Conservation (phyloP, 2,888 invertebrate species). For the Cheiracanthium punctorium region DNA sequence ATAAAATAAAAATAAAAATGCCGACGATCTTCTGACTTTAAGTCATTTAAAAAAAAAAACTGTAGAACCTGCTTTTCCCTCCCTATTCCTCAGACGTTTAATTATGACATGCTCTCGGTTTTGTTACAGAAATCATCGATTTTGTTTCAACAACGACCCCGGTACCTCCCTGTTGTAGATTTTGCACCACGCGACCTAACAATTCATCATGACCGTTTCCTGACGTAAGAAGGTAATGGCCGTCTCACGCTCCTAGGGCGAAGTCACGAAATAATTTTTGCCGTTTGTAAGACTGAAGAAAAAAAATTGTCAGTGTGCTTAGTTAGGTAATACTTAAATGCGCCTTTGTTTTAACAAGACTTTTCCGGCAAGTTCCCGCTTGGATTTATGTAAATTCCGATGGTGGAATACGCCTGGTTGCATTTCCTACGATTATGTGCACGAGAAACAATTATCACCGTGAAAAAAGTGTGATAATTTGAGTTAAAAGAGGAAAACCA, state of each 20-base stretch:
- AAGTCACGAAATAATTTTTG: conserved; percentile 8
- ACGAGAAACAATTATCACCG: too few species aligned
- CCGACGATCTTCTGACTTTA: too few species aligned
- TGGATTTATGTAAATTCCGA: too few species aligned
- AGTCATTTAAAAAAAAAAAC: too few species aligned
- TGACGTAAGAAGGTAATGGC: neutral
- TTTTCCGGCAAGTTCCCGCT: neutral
- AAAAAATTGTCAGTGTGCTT: neutral
- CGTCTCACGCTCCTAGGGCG: neutral
- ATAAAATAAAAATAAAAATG: too few species aligned
- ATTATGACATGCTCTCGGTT: neutral
- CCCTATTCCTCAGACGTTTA: too few species aligned
- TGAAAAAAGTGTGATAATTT: too few species aligned
- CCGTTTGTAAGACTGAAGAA: too few species aligned
- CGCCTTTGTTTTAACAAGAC: neutral
- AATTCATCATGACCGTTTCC: conserved; percentile 3
- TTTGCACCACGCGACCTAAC: neutral
- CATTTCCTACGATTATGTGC: too few species aligned
- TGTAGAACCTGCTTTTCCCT: too few species aligned
- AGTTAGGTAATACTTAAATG: neutral
- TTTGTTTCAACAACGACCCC: neutral
- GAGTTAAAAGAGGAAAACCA: too few species aligned
- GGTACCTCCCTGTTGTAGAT: neutral
- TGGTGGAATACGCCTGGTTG: too few species aligned
- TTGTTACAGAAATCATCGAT: conserved; percentile 2